phyloP scores from a whole-genome alignment of 2,797 vertebrate species.

The Eulemur mongoz region DNA sequence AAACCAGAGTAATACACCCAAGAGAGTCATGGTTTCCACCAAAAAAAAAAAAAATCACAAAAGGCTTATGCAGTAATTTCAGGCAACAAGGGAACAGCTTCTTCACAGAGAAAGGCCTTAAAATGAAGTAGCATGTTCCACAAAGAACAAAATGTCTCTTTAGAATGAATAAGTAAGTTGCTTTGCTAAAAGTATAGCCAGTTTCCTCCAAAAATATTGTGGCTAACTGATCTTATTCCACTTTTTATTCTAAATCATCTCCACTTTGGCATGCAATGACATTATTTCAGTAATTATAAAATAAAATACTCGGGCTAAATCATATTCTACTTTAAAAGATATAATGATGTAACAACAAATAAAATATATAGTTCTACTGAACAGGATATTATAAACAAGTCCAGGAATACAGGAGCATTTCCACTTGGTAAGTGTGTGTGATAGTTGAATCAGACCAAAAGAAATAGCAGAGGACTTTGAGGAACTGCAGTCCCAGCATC shows the following conservation, averaged over 20 bases:
- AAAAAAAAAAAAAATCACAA: constrained; percentile 62
- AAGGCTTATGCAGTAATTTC: constrained; percentile 62
- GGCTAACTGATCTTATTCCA: neutral
- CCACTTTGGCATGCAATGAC: neutral
- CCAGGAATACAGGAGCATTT: neutral
- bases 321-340: neutral
- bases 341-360: neutral
- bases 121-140: constrained; percentile 44
- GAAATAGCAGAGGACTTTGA: neutral
- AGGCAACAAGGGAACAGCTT: constrained; percentile 56
- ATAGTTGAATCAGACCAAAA: neutral
- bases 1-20: constrained; percentile 65
- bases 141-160: constrained; percentile 28
- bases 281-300: constrained; percentile 4
- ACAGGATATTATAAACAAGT: neutral
- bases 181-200: neutral
- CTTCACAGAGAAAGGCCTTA: constrained; percentile 56
- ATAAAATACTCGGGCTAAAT: neutral
- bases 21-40: constrained; percentile 70
- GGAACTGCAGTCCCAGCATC: neutral
- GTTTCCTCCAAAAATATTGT: constrained; percentile 12
- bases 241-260: neutral
- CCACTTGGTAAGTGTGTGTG: neutral
- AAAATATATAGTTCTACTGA: neutral
- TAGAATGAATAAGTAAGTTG: constrained; percentile 39